Evolutionary conservation across 1,140 invertebrate species (phyloP).

Genomic region (Tenebrio molitor): DNA sequence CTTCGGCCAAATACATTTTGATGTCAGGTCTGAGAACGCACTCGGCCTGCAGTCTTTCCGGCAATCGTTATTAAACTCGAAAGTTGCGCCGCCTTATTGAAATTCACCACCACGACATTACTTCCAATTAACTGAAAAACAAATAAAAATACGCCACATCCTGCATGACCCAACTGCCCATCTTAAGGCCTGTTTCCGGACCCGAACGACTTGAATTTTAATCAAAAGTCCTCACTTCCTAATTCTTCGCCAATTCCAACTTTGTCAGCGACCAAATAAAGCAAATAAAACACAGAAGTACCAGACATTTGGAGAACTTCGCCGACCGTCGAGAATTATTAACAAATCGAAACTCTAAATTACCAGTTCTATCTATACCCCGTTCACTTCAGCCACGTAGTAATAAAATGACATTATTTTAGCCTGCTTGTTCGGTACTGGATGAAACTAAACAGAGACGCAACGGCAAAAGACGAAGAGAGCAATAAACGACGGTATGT

Average conservation of each 20-base stretch:
- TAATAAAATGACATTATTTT: too few relatives aligned
- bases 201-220: conserved; percentile 23
- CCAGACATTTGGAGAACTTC: not conserved
- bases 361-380: too few relatives aligned
- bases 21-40: not conserved
- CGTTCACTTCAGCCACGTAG: too few relatives aligned
- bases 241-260: conserved; percentile 20
- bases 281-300: conserved; percentile 3
- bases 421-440: too few relatives aligned
- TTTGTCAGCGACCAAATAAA: conserved; percentile 17
- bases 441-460: too few relatives aligned
- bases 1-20: conserved; percentile 1
- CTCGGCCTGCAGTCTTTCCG: not conserved
- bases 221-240: conserved; percentile 26
- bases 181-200: conserved; percentile 14
- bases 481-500: too few relatives aligned
- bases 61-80: not conserved
- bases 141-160: conserved; percentile 37
- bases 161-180: conserved; percentile 25
- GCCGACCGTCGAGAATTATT: not conserved
- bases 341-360: too few relatives aligned
- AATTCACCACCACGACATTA: conserved; percentile 18
- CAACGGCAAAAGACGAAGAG: too few relatives aligned
- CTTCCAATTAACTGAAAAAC: conserved; percentile 31
- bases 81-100: conserved; percentile 4